A percentile compares a stretch with the other conserved stretches of the same genome.
phyloP scores from a whole-genome alignment of 1,140 invertebrate species.

The Nymphalis io region DNA sequence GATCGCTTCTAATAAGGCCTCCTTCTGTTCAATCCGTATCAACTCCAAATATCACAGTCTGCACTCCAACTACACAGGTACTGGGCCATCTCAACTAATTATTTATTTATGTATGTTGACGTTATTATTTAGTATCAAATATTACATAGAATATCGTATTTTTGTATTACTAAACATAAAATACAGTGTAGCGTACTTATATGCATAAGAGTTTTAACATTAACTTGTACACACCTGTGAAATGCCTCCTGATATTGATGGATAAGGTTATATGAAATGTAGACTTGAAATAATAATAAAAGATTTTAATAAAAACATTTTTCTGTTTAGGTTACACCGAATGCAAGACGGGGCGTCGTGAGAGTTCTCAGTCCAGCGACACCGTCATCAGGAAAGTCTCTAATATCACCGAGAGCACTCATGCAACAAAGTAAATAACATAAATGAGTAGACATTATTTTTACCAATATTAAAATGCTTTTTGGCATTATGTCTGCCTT shows the following conservation, averaged over 20 bases:
- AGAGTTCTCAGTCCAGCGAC: conserved; percentile 70
- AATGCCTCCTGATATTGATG: too few species aligned
- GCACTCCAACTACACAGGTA: conserved; percentile 55
- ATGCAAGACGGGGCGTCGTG: conserved; percentile 59
- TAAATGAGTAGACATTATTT: background rate
- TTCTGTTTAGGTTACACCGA: conserved; percentile 47
- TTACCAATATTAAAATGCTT: background rate
- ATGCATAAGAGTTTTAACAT: too few species aligned
- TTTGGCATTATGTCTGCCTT: background rate
- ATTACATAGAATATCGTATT: too few species aligned
- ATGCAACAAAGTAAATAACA: conserved; percentile 58
- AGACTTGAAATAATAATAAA: too few species aligned
- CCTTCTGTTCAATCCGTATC: conserved; percentile 54
- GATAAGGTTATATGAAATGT: too few species aligned
- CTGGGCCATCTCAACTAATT: too few species aligned
- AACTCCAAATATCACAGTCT: conserved; percentile 39
- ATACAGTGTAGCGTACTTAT: too few species aligned
- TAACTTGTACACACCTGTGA: too few species aligned
- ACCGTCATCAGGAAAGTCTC: conserved; percentile 67
- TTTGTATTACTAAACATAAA: too few species aligned
- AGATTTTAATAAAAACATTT: background rate
- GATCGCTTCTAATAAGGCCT: conserved; percentile 65
- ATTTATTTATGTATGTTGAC: too few species aligned
- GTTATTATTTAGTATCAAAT: too few species aligned
- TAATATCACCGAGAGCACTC: conserved; percentile 69